These are phyloP conservation scores for Ariolimax columbianus DNA, from an alignment of 2,888 invertebrate genomes.

Conservation along the genomic window DNA sequence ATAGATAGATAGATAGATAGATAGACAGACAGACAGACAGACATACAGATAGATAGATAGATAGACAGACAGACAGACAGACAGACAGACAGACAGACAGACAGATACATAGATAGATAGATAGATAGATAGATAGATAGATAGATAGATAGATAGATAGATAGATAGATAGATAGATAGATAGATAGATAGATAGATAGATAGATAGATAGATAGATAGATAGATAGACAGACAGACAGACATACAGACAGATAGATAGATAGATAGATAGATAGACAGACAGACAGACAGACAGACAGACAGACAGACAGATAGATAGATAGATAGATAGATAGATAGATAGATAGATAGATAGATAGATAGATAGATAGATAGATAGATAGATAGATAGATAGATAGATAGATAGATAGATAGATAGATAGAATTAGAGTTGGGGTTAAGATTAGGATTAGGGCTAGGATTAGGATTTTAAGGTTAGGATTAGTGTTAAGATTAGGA, in stretches of 20 bases:
- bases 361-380: neutral
- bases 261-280: slow-evolving; percentile 12
- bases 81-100: neutral
- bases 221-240: neutral
- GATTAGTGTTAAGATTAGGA: too few relatives aligned
- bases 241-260: neutral
- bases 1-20: slow-evolving; percentile 8
- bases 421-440: neutral
- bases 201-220: slow-evolving; percentile 5
- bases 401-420: neutral
- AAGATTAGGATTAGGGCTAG: too few relatives aligned
- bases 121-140: slow-evolving; percentile 5
- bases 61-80: neutral
- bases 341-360: slow-evolving; percentile 14
- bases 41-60: neutral
- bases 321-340: slow-evolving; percentile 14
- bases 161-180: neutral
- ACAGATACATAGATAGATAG: neutral
- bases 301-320: slow-evolving; percentile 10
- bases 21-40: neutral
- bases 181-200: neutral
- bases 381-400: slow-evolving; percentile 3
- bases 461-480: too few relatives aligned
- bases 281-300: slow-evolving; percentile 7
- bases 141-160: slow-evolving; percentile 1